These are phyloP conservation scores for Melanerpes aurifrons DNA, from an alignment of 2,113 vertebrate genomes.

Conservation along the genomic window DNA sequence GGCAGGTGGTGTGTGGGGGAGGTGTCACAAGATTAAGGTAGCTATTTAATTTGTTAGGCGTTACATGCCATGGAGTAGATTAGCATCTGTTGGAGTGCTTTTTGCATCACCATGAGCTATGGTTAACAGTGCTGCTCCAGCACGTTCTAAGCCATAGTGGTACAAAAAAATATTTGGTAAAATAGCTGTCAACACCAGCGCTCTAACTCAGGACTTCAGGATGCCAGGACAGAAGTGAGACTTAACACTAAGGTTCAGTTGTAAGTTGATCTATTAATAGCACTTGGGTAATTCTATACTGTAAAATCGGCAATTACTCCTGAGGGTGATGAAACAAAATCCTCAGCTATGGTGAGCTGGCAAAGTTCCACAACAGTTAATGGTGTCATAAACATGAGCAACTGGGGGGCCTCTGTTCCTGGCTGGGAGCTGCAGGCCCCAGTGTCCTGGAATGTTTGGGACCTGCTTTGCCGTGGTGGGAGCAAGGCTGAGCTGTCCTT, in stretches of 20 bases:
- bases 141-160: neutral
- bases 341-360: neutral
- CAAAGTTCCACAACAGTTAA: neutral
- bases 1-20: too few relatives aligned
- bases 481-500: neutral
- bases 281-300: fast-evolving
- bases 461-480: neutral
- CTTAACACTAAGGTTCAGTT: neutral
- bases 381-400: neutral
- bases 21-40: neutral
- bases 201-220: neutral
- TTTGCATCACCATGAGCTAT: neutral
- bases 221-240: neutral
- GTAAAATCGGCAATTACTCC: neutral
- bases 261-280: neutral
- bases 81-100: neutral
- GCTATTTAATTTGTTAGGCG: neutral
- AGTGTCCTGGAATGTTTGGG: neutral
- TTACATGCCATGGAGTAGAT: neutral
- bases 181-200: neutral
- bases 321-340: neutral
- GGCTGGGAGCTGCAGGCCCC: neutral
- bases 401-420: neutral
- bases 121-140: neutral
- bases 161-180: neutral